Evolutionary conservation across 2,113 vertebrate species (phyloP).

Genomic region (Piaya cayana): DNA sequence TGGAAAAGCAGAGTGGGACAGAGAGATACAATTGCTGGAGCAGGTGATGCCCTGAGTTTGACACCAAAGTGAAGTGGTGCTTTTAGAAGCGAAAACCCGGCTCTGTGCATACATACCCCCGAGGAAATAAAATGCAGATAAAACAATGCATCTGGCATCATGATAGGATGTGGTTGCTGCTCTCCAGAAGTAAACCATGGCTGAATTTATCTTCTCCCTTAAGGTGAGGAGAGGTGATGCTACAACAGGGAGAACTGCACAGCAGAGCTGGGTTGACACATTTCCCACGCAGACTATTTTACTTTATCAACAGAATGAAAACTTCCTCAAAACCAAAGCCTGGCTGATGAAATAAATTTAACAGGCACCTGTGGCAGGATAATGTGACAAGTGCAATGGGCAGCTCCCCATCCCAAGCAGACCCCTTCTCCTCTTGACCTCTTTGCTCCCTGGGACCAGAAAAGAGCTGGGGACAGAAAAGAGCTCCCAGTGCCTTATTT

Average conservation of each 20-base stretch:
- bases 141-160: neutral
- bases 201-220: neutral
- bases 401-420: neutral
- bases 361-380: neutral
- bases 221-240: neutral
- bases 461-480: neutral
- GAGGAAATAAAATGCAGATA: neutral
- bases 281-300: neutral
- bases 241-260: accelerated
- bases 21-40: accelerated
- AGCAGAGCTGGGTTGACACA: accelerated
- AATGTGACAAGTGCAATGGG: accelerated
- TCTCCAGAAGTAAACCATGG: accelerated
- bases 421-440: accelerated
- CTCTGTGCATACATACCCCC: accelerated
- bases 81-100: neutral
- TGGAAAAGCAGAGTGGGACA: neutral
- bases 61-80: neutral
- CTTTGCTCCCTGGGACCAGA: neutral
- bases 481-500: neutral
- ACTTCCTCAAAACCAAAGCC: neutral
- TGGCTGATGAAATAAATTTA: neutral
- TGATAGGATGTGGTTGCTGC: neutral
- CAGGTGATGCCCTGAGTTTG: accelerated
- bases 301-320: neutral